Evolutionary conservation across 2,113 vertebrate species (phyloP), one percentile per base, ranked within the genome.

Genomic region (Rhipidura dahli): DNA sequence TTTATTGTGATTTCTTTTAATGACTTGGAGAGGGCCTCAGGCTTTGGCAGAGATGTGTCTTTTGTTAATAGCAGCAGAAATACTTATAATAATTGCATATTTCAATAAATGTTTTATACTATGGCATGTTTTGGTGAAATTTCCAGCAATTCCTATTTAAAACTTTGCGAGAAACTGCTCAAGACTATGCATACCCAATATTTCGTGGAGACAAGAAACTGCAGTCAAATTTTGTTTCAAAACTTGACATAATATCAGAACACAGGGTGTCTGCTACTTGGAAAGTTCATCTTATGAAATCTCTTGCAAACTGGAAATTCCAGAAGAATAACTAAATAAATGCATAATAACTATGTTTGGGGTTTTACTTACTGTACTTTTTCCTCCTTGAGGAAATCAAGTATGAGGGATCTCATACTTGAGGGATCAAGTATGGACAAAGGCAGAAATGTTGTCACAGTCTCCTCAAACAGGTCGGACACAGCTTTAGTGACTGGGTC

Each of bases 1-100:
- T 91, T 96, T 93, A 89, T 82, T 96, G 40, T 85, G 57, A 88
- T 95, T 70, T 94, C 33, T 91, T 83, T 75, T 91, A 96, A 96
- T 2, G 10, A 81, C 70, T 89, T 85, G 47, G 77, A 60, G 49
- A 92, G 14, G 56, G 71, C 91, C 90, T 87, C 39, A 76, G 73
- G 93, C 57, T 83, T 95, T 96, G 94, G 83, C 73, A 79, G 45
- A 77, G 49, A 89, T 79, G 8, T 15, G 21, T 7, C 51, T 70
- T 95, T 94, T 92, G 54, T 92, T 83, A 94, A 87, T 37, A 81
- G 27, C 56, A 65, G 7, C 42, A 89, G 87, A 89, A 90, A 87
- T 93, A 95, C 91, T 95, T 90, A 89, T 56, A 89, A 86, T 76
- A 96, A 95, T 92, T 88, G 17, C 13, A 18, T 83, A 80, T 90